Base-by-base conservation (phyloP, 2,888 invertebrate genomes). In the Taphrorychus bicolor region DNA sequence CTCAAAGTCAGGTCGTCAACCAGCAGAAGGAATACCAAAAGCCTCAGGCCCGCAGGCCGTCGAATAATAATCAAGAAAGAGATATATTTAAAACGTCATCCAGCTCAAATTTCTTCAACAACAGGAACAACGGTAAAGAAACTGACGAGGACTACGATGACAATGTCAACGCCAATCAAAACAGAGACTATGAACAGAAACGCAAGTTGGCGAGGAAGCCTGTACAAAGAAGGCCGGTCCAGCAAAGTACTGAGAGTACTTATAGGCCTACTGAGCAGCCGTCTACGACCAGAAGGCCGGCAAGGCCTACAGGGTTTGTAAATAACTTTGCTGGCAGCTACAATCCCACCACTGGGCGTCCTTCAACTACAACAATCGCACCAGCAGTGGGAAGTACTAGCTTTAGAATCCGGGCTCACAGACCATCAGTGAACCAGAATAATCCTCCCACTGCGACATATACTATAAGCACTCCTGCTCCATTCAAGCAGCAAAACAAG, bases 51-150 rank as follows among this genome's bases (percentile, higher is more conserved):
- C 51, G 22, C 22, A 76, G 76, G 66, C 74, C 78, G 67, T 73
- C 70, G 67, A 77, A 70, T 69, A 73, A 73, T 24, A 17, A 14
- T 19, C 75, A 74, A 40, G 81, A 83, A 22, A 74, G 87, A 64
- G 90, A 91, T 75, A 85, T 87, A 65, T 88, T 91, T 66, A 88
- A 88, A 73, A 87, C 88, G 48, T 90, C 91, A 19, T 90, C 90
- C 78, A 91, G 90, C 66, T 90, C 91, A 0, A 90, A 91, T 81
- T 91, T 91, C 83, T 91, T 89, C 82, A 89, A 89, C 74, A 87
- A 87, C 76, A 83, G 85, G 54, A 87, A 88, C 77, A 84, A 85
- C 42, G 87, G 87, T 5, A 86, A 87, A 73, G 87, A 88, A 77
- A 83, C 82, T 58, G 84, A 85, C 69, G 85, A 85, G 60, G 85